Evolutionary conservation across 2,888 invertebrate species (phyloP).

Genomic region (Pedicia rivosa): DNA sequence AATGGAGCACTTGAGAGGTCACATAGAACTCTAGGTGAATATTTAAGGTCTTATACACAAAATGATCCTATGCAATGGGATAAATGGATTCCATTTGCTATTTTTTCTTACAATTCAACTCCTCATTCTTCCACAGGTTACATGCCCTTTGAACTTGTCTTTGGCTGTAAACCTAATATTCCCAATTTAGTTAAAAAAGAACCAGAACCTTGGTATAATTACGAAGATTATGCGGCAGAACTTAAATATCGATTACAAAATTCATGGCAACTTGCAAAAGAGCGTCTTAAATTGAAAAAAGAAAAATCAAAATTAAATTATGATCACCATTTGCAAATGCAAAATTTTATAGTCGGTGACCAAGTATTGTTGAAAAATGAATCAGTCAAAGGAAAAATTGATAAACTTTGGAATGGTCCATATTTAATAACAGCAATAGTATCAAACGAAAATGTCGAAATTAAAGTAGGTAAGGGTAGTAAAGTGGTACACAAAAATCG

Average conservation of each 20-base stretch:
- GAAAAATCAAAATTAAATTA: background rate
- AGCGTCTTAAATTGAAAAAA: background rate
- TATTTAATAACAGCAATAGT: background rate
- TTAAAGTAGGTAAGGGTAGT: too few relatives aligned
- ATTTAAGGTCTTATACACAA: background rate
- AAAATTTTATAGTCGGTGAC: background rate
- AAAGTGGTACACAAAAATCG: too few relatives aligned
- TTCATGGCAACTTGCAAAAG: background rate
- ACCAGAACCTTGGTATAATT: background rate
- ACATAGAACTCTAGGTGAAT: conserved; percentile 1
- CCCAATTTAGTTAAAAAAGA: conserved; percentile 12
- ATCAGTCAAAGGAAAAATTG: background rate
- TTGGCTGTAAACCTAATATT: conserved; percentile 5
- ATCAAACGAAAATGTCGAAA: background rate
- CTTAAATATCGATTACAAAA: background rate
- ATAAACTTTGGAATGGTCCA: background rate
- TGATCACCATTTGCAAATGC: background rate
- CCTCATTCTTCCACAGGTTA: too few relatives aligned
- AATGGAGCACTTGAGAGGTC: background rate
- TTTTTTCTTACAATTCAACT: too few relatives aligned
- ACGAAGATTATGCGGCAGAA: background rate
- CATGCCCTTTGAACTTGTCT: background rate
- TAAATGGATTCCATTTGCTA: too few relatives aligned
- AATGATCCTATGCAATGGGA: too few relatives aligned
- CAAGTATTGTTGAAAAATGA: background rate